These are phyloP conservation scores for Porphyrio hochstetteri DNA, from an alignment of 2,113 vertebrate species.

Conservation along the genomic window DNA sequence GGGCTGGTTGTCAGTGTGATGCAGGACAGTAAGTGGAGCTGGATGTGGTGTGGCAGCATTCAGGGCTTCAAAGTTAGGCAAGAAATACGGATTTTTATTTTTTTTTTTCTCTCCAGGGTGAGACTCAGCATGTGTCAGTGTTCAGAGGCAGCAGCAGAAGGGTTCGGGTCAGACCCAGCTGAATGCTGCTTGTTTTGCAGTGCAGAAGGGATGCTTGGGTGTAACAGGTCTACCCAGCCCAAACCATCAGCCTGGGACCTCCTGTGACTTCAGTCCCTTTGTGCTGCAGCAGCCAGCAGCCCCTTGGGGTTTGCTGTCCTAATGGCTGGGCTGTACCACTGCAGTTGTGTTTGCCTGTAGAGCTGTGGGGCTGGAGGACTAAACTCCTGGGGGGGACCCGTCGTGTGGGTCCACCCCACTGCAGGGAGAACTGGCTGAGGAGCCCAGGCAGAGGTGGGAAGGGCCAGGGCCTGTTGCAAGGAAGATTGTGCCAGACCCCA, in stretches of 20 bases:
- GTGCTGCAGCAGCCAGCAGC: accelerated
- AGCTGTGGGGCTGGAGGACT: neutral
- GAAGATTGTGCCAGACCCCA: neutral
- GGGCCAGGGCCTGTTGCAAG: neutral
- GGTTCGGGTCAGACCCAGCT: accelerated
- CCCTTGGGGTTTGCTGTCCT: neutral
- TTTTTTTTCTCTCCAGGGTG: neutral
- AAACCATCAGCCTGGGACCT: accelerated
- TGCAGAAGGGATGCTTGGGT: neutral
- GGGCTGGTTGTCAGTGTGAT: neutral
- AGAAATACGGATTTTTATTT: neutral
- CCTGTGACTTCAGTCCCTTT: neutral
- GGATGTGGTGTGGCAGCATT: accelerated
- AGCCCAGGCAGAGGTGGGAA: neutral
- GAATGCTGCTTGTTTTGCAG: neutral
- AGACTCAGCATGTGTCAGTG: accelerated
- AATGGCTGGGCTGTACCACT: neutral
- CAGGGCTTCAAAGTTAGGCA: neutral
- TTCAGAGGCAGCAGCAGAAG: neutral
- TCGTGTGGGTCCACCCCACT: no score
- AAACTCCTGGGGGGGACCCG: neutral
- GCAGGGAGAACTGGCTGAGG: neutral
- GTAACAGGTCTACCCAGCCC: neutral
- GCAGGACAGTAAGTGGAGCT: neutral
- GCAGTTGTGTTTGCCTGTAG: neutral